These are phyloP conservation scores for Sterrhoptilus dennistouni DNA, from an alignment of 2,113 vertebrate species.

Conservation along the genomic window DNA sequence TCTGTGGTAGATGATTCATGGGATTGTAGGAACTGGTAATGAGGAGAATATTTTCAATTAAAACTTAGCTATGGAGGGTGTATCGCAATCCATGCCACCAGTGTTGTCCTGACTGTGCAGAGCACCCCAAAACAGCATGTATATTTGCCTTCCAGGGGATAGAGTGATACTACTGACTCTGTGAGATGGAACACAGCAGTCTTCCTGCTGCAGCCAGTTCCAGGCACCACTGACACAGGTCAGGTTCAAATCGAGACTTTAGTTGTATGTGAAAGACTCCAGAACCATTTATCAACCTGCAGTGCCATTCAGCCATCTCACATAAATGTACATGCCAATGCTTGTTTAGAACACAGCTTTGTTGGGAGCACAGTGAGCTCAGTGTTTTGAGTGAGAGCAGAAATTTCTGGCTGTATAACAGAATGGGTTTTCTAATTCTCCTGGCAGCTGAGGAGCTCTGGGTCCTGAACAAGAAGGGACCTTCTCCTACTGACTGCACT, in stretches of 20 bases:
- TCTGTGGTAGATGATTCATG: not conserved
- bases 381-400: not conserved
- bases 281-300: constrained; percentile 47
- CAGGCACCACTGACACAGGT: not conserved
- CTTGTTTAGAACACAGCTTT: not conserved
- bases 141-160: not conserved
- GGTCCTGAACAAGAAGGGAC: not conserved
- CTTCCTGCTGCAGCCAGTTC: not conserved
- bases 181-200: not conserved
- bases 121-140: not conserved
- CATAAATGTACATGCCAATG: not conserved
- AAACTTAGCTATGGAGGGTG: not conserved
- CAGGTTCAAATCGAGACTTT: accelerated
- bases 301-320: constrained; percentile 5
- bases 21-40: not conserved
- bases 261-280: constrained; percentile 24
- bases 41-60: not conserved
- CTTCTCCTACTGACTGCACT: not conserved
- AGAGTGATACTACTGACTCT: not conserved
- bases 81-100: not conserved
- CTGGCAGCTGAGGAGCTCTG: not conserved
- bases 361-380: not conserved
- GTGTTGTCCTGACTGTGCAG: not conserved
- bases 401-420: not conserved
- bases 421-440: not conserved